phyloP scores from a whole-genome alignment of 2,113 vertebrate species.

The Aegithalos caudatus region DNA sequence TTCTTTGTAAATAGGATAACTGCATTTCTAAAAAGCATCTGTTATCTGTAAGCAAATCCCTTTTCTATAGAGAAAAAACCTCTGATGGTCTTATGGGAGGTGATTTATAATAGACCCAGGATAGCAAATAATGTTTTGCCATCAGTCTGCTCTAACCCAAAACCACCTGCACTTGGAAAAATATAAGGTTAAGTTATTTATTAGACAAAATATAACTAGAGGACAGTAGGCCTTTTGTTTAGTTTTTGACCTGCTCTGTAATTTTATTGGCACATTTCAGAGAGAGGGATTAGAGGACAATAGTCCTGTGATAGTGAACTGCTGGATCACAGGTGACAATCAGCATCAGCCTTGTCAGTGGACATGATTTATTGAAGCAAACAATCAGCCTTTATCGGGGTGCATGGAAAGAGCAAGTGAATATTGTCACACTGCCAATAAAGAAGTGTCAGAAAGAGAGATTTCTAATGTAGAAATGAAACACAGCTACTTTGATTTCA shows the following conservation, averaged over 20 bases:
- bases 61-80: neutral
- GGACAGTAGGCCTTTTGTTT: neutral
- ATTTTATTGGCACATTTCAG: neutral
- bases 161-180: neutral
- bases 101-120: neutral
- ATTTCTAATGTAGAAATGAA: neutral
- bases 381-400: neutral
- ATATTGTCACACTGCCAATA: neutral
- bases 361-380: neutral
- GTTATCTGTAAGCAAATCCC: neutral
- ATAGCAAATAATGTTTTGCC: neutral
- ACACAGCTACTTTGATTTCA: neutral
- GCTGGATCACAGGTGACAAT: neutral
- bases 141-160: neutral
- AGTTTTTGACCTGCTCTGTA: neutral
- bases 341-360: neutral
- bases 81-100: neutral
- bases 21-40: neutral
- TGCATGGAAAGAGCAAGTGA: neutral
- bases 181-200: neutral
- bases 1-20: neutral
- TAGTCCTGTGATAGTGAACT: neutral
- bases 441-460: neutral
- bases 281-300: neutral
- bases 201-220: neutral